A percentile compares a stretch with the other conserved stretches of the same genome.
Conservation (phyloP, 2,797 vertebrate genomes). For the Falco berigora region DNA sequence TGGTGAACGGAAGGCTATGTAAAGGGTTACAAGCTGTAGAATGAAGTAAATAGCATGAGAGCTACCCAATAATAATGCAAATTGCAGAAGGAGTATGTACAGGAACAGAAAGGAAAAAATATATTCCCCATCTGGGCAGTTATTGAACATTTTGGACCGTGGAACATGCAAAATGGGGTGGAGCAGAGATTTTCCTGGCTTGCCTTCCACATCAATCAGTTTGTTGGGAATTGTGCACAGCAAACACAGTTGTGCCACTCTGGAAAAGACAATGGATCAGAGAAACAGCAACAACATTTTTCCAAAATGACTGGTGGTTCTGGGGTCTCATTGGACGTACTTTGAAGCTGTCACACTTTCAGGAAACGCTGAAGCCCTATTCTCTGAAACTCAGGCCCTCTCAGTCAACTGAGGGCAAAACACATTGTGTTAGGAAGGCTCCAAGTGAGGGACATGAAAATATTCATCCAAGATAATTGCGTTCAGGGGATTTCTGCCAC, state of each 20-base stretch:
- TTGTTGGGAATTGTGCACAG: conserved; percentile 41
- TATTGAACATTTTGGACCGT: conserved; percentile 41
- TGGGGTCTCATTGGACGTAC: conserved; percentile 55
- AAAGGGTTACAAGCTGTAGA: conserved; percentile 30
- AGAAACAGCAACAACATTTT: conserved; percentile 45
- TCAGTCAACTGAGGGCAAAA: conserved; percentile 60
- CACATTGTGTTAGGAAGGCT: conserved; percentile 52
- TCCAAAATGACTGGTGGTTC: conserved; percentile 55
- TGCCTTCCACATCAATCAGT: conserved; percentile 57
- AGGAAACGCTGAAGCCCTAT: conserved; percentile 32
- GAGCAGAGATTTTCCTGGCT: conserved; percentile 62
- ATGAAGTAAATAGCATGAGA: background rate
- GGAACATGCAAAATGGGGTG: conserved; percentile 43
- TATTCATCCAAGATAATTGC: conserved; percentile 12
- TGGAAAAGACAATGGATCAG: conserved; percentile 64
- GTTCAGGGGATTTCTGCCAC: conserved; percentile 33
- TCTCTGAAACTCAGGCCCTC: conserved; percentile 34
- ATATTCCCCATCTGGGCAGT: conserved; percentile 50
- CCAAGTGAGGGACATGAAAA: conserved; percentile 19
- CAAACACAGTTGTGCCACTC: conserved; percentile 54
- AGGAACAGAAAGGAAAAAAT: conserved; percentile 44
- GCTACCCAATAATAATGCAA: conserved; percentile 18
- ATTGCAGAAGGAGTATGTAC: conserved; percentile 16
- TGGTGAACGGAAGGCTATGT: background rate
- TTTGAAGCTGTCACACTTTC: conserved; percentile 63